These are phyloP conservation scores for Paradisaea rubra DNA, from an alignment of 2,113 vertebrate species.

Conservation along the genomic window DNA sequence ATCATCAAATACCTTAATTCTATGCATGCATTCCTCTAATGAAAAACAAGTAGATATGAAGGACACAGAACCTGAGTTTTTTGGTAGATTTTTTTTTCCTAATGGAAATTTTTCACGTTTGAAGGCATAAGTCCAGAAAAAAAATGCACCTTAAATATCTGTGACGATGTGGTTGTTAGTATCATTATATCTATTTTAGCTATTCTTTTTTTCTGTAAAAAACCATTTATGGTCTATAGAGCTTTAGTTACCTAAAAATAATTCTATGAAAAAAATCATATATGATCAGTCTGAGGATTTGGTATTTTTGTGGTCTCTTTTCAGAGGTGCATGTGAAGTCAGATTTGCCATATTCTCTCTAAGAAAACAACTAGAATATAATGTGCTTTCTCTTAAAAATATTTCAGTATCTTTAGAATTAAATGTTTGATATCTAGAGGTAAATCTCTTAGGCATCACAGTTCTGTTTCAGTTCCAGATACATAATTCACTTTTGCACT, in stretches of 20 bases:
- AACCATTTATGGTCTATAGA: neutral
- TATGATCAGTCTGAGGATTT: neutral
- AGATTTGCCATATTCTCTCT: neutral
- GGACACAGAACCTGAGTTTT: neutral
- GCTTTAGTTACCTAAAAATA: neutral
- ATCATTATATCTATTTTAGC: neutral
- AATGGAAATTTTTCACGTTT: neutral
- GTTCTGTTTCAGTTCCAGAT: neutral
- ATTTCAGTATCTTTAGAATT: neutral
- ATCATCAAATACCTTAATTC: slow-evolving; percentile 51
- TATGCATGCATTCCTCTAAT: neutral
- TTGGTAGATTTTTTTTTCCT: neutral
- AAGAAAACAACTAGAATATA: neutral
- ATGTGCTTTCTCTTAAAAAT: neutral
- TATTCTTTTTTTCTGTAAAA: neutral
- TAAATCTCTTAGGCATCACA: neutral
- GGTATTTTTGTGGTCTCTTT: neutral
- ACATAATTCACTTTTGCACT: neutral
- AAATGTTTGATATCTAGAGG: neutral
- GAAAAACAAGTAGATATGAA: slow-evolving; percentile 20
- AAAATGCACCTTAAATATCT: neutral
- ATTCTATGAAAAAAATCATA: neutral
- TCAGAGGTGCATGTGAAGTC: neutral
- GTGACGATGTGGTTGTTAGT: neutral
- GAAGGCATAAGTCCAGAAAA: neutral